These are phyloP conservation scores for Cephus spinipes DNA, from an alignment of 2,888 invertebrate genomes.

Conservation along the genomic window DNA sequence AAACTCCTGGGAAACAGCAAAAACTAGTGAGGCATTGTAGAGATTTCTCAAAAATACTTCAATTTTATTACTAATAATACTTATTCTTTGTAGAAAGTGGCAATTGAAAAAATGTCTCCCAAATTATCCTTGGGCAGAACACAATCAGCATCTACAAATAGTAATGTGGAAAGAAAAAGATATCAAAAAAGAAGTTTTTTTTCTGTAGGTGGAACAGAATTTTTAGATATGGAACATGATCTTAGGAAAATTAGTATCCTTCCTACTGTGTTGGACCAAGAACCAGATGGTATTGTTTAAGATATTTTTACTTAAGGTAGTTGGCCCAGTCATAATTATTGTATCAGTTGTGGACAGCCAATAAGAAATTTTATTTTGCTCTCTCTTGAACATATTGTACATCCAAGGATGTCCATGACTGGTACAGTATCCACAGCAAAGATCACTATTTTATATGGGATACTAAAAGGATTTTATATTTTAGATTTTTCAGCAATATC, in stretches of 20 bases:
- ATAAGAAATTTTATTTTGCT: not conserved
- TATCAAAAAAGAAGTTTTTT: slow-evolving; percentile 8
- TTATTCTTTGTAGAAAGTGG: not conserved
- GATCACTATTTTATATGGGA: not conserved
- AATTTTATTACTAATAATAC: not conserved
- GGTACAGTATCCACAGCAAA: not conserved
- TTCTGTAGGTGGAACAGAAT: slow-evolving; percentile 9
- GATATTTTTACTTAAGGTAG: not conserved
- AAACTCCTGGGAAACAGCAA: slow-evolving; percentile 26
- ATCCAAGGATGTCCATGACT: not conserved
- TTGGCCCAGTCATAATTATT: not conserved
- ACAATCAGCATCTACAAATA: not conserved
- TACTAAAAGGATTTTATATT: not conserved
- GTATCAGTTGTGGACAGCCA: not conserved
- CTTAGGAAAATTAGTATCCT: not conserved
- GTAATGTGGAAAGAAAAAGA: not conserved
- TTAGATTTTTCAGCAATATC: not conserved
- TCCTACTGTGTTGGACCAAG: not conserved
- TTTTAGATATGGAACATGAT: not conserved
- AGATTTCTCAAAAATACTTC: not conserved
- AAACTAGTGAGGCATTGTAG: not conserved
- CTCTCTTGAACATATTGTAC: not conserved
- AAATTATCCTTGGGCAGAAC: not conserved
- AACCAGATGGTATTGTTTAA: not conserved
- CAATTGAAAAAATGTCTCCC: not conserved